Evolutionary conservation across 2,888 invertebrate genomes (phyloP), one percentile per base, ranked within the genome.

Genomic region (Dryadula phaetusa): DNA sequence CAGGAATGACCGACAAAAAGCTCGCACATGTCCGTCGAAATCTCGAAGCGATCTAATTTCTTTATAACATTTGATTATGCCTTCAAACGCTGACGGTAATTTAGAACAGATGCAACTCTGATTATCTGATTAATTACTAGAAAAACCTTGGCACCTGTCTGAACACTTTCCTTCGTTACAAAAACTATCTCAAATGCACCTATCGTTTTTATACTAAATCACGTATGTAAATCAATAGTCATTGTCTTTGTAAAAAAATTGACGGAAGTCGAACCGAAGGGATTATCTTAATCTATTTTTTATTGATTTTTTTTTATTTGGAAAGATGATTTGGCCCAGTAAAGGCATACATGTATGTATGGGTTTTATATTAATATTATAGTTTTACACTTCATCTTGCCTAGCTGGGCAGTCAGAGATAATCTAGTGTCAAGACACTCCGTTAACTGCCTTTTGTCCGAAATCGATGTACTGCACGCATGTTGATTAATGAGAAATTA

Each of bases 31-130:
- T 76, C 85, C 82, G 77, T 82, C 83, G 77, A 76, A 22, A 66
- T 63, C 63, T 58, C 63, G 65, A 62, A 67, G 70, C 71, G 70
- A 72, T 82, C 85, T 90, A 91, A 92, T 92, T 89, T 87, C 91
- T 92, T 91, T 90, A 92, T 91, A 90, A 89, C 89, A 86, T 91
- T 91, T 92, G 90, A 92, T 90, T 90, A 91, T 89, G 90, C 90
- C 91, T 89, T 90, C 85, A 87, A 84, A 86, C 75, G 75, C 75
- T 75, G 70, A 74, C 76, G 77, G 84, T 90, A 90, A 90, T 91
- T 90, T 90, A 82, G 72, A 78, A 89, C 91, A 91, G 91, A 90
- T 92, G 90, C 84, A 82, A 76, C 79, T 74, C 85, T 88, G 90
- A 91, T 92, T 92, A 91, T 74, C 85, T 88, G 90, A 91, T 92